Percentiles rank a stretch among this genome's conserved stretches.
phyloP scores from a whole-genome alignment of 2,888 invertebrate species.

The Palloptera scutellata region DNA sequence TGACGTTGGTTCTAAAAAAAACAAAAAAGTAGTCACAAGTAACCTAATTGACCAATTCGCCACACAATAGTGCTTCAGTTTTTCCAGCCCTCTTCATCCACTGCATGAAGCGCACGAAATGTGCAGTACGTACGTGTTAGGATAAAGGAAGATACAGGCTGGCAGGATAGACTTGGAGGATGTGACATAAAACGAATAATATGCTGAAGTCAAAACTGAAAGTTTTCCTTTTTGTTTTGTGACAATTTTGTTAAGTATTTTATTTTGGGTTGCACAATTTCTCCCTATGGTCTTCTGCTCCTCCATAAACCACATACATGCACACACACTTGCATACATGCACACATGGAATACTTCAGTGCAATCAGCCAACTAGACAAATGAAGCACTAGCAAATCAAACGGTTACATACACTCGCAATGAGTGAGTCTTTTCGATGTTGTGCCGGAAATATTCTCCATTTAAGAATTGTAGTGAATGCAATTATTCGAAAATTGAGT shows the following conservation, averaged over 20 bases:
- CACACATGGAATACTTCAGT: too few species aligned
- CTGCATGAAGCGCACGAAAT: neutral
- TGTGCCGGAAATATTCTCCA: neutral
- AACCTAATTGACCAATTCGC: slow-evolving; percentile 21
- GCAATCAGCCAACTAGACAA: too few species aligned
- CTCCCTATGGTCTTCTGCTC: too few species aligned
- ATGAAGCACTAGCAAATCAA: too few species aligned
- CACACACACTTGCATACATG: too few species aligned
- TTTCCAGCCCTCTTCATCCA: slow-evolving; percentile 1
- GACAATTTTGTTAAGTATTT: slow-evolving; percentile 25
- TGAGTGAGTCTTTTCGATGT: too few species aligned
- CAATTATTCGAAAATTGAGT: slow-evolving; percentile 22
- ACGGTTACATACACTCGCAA: too few species aligned
- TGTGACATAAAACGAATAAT: too few species aligned
- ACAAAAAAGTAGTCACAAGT: neutral
- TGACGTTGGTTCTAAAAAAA: too few species aligned
- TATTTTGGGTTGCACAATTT: neutral
- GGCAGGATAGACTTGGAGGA: too few species aligned
- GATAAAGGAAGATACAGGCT: neutral
- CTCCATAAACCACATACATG: too few species aligned
- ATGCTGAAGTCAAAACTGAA: slow-evolving; percentile 7
- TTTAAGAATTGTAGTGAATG: slow-evolving; percentile 8
- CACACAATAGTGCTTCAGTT: slow-evolving; percentile 27
- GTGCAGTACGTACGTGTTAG: too few species aligned
- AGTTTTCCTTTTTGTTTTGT: slow-evolving; percentile 24